Base-by-base conservation (phyloP, 2,113 vertebrate species). In the Cathartes aura region DNA sequence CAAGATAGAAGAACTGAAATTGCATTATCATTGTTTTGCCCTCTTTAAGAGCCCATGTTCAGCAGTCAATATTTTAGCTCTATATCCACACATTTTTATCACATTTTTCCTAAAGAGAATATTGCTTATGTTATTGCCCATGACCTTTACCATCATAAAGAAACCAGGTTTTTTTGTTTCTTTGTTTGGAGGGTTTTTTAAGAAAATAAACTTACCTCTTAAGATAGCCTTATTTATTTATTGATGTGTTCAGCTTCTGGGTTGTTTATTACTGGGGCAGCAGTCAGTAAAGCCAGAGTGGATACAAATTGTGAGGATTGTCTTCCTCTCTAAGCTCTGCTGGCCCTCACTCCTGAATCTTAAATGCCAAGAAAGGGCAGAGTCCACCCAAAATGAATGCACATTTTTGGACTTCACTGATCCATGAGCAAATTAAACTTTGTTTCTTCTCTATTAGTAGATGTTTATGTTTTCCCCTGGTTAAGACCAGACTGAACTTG, bases 361-460 rank as follows among this genome's bases (percentile, higher is more conserved):
- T 95, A 96, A 96, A 88, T 53, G 72, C 50, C 5, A 2, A 45
- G 55, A 59, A 59, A 64, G 94, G 55, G 38, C 93, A 98, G 60
- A 97, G 97, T 97, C 94, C 94, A 83, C 29, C 23, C 64, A 66
- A 90, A 78, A 63, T 36, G 62, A 90, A 71, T 42, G 43, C 87
- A 89, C 62, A 36, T 89, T 90, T 96, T 80, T 73, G 88, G 86
- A 79, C 90, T 95, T 92, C 29, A 18, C 11, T 97, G 93, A 97
- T 94, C 97, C 97, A 15, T 95, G 60, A 79, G 67, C 75, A 95
- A 92, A 95, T 96, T 97, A 97, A 97, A 97, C 96, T 97, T 98
- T 97, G 96, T 87, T 93, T 95, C 93, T 82, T 96, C 59, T 48
- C 56, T 58, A 74, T 90, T 87, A 87, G 55, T 52, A 60, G 63